These are phyloP conservation scores for Zonotrichia albicollis DNA, from an alignment of 2,797 vertebrate genomes.

Conservation along the genomic window DNA sequence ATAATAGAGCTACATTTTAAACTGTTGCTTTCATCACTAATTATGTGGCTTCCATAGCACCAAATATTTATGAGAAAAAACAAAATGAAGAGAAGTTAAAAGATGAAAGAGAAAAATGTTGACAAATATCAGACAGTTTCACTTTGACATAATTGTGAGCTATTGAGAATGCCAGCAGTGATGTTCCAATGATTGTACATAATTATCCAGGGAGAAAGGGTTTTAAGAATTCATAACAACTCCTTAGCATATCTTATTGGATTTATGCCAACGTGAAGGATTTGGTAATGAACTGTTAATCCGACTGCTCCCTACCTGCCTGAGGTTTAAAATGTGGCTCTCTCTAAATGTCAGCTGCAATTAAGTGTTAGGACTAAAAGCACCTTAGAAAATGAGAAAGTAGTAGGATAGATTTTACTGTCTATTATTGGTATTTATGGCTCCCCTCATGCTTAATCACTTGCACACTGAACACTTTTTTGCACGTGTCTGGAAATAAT, in stretches of 20 bases:
- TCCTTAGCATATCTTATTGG: background rate
- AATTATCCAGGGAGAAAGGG: background rate
- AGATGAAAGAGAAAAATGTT: background rate
- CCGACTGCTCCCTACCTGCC: background rate
- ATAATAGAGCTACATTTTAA: background rate
- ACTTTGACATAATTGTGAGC: background rate
- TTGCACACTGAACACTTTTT: background rate
- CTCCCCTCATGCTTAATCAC: background rate
- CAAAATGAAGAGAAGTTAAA: background rate
- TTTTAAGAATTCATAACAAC: slow-evolving; percentile 25
- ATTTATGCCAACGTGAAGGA: slow-evolving; percentile 13
- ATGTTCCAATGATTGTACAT: background rate
- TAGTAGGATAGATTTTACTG: background rate
- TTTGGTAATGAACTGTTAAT: slow-evolving; percentile 52
- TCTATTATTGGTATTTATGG: background rate
- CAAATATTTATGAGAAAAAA: background rate
- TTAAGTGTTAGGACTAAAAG: background rate
- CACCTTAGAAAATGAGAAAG: background rate
- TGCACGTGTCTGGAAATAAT: background rate
- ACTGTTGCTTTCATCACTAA: background rate
- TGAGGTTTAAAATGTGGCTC: background rate
- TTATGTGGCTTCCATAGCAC: background rate
- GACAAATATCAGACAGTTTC: background rate
- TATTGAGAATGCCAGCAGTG: background rate
- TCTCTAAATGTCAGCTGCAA: slow-evolving; percentile 30